Percentiles rank a stretch among this genome's conserved stretches.
phyloP scores from a whole-genome alignment of 2,888 invertebrate species.

The Belgica antarctica region DNA sequence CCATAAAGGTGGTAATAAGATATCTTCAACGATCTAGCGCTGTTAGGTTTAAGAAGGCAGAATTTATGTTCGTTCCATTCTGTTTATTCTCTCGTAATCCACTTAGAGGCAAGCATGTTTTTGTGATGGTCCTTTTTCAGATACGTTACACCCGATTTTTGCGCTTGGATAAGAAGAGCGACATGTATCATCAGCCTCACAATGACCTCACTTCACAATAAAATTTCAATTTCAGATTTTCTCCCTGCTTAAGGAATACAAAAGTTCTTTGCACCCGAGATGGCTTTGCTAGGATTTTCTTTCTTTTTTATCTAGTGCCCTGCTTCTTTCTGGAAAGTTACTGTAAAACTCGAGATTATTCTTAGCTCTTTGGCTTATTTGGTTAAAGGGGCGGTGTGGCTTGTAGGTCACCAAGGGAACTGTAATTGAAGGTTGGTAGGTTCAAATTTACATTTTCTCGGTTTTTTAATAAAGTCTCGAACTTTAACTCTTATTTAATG shows the following conservation, averaged over 20 bases:
- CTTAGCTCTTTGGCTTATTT: no score
- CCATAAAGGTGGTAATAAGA: slow-evolving; percentile 26
- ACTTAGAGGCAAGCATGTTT: slow-evolving; percentile 8
- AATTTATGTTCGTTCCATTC: slow-evolving; percentile 16
- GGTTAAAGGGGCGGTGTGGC: no score
- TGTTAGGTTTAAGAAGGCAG: neutral
- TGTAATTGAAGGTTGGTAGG: no score
- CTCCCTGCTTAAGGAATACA: neutral
- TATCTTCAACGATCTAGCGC: neutral
- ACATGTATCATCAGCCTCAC: slow-evolving; percentile 12
- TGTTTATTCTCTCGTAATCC: slow-evolving; percentile 17
- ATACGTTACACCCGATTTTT: slow-evolving; percentile 6
- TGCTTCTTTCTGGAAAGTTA: neutral
- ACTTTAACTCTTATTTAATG: no score
- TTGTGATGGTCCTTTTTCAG: slow-evolving; percentile 16
- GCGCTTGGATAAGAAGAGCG: slow-evolving; percentile 14
- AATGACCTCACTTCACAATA: slow-evolving; percentile 19
- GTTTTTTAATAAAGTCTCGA: no score
- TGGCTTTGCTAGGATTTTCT: slow-evolving; percentile 5
- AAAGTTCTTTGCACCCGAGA: neutral
- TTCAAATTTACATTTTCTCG: no score
- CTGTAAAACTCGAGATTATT: slow-evolving; percentile 18
- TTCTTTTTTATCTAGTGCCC: no score
- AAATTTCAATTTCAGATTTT: slow-evolving; percentile 21
- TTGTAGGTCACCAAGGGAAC: no score